These are phyloP conservation scores for Euphydryas editha DNA, from an alignment of 2,888 invertebrate species.

Conservation along the genomic window DNA sequence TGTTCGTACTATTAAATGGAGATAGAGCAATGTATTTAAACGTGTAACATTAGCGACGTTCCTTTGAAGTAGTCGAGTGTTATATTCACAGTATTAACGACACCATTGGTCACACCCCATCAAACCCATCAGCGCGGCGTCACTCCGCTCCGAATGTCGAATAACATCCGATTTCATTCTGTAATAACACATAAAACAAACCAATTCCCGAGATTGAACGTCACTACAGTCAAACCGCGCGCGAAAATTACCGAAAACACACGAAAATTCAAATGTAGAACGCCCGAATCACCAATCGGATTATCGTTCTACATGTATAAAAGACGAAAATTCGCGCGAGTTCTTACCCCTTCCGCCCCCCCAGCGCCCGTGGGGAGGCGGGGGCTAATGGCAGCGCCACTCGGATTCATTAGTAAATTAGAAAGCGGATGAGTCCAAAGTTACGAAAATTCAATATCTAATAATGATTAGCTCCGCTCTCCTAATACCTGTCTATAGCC, in stretches of 20 bases:
- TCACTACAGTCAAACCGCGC: conserved; percentile 53
- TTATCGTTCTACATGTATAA: conserved; percentile 82
- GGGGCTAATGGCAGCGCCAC: conserved; percentile 79
- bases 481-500: conserved; percentile 75
- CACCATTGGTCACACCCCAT: background rate
- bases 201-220: conserved; percentile 57
- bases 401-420: conserved; percentile 85
- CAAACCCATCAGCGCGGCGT: conserved; percentile 2
- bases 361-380: conserved; percentile 46
- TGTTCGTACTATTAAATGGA: too few species aligned
- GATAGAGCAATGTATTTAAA: background rate
- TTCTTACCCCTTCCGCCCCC: conserved; percentile 75
- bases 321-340: conserved; percentile 79
- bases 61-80: background rate
- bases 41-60: background rate
- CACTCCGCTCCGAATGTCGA: background rate
- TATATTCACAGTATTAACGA: background rate
- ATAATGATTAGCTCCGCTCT: conserved; percentile 76
- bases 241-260: conserved; percentile 68
- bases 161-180: conserved; percentile 15
- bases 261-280: conserved; percentile 79
- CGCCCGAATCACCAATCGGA: conserved; percentile 80
- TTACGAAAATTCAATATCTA: conserved; percentile 84
- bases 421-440: conserved; percentile 84
- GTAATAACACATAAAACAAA: conserved; percentile 47